These are phyloP conservation scores for Ochlodes sylvanus DNA, from an alignment of 2,888 invertebrate genomes.

Conservation along the genomic window DNA sequence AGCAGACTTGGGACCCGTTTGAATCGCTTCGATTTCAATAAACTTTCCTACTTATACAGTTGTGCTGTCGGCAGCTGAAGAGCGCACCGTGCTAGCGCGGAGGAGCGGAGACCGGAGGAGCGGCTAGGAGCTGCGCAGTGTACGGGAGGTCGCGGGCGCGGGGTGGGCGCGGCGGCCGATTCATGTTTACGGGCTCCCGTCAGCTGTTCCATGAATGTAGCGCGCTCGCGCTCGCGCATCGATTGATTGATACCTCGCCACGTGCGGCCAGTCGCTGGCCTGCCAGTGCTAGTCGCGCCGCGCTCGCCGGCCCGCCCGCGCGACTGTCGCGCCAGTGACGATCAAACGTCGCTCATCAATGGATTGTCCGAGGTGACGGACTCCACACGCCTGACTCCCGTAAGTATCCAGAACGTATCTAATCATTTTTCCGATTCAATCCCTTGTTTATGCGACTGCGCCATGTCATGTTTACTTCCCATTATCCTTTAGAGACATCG, in stretches of 20 bases:
- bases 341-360: constrained; percentile 67
- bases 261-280: constrained; percentile 47
- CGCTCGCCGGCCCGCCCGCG: constrained; percentile 70
- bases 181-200: constrained; percentile 82
- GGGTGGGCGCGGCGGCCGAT: constrained; percentile 61
- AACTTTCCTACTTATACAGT: background rate
- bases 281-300: constrained; percentile 60
- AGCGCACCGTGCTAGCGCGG: constrained; percentile 40
- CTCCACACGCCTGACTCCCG: constrained; percentile 47
- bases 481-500: constrained; percentile 39
- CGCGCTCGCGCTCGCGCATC: constrained; percentile 77
- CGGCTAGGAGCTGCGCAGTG: constrained; percentile 47
- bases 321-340: constrained; percentile 56
- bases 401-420: constrained; percentile 54
- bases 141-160: constrained; percentile 44
- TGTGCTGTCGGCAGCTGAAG: background rate
- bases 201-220: constrained; percentile 83
- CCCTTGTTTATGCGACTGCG: constrained; percentile 61
- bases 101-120: constrained; percentile 38
- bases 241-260: constrained; percentile 78
- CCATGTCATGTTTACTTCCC: constrained; percentile 65
- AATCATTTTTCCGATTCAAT: constrained; percentile 61
- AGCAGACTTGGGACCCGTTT: no score
- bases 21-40: no score
- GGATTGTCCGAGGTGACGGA: constrained; percentile 77